phyloP scores from a whole-genome alignment of 2,113 vertebrate genomes.

The Sylvia atricapilla region DNA sequence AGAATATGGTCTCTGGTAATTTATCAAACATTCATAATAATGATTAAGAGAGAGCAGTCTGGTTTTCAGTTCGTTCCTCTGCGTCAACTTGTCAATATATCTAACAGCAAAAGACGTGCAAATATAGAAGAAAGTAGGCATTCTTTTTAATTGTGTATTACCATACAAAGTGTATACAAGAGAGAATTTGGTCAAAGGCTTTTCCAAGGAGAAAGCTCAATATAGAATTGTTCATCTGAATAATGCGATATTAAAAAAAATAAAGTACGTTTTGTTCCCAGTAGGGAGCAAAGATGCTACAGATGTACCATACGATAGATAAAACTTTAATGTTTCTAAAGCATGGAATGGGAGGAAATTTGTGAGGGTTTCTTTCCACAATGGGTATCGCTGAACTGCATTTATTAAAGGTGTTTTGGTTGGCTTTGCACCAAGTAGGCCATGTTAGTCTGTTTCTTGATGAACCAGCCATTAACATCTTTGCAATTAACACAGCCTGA shows the following conservation, averaged over 20 bases:
- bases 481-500: background rate
- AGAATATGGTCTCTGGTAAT: background rate
- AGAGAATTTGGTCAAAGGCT: background rate
- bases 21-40: conserved; percentile 44
- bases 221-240: background rate
- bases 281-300: background rate
- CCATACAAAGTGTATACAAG: background rate
- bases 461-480: background rate
- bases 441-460: background rate
- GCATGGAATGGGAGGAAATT: background rate
- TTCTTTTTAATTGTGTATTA: background rate
- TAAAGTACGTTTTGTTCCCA: background rate
- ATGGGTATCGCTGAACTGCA: background rate
- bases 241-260: background rate
- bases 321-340: background rate
- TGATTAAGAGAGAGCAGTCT: background rate
- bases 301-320: background rate
- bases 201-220: background rate
- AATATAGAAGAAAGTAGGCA: background rate
- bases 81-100: background rate
- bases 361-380: rapidly evolving
- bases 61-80: background rate
- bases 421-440: background rate
- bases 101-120: background rate
- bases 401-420: background rate